These are phyloP conservation scores for Solea solea DNA, from an alignment of 2,113 vertebrate species.

Conservation along the genomic window DNA sequence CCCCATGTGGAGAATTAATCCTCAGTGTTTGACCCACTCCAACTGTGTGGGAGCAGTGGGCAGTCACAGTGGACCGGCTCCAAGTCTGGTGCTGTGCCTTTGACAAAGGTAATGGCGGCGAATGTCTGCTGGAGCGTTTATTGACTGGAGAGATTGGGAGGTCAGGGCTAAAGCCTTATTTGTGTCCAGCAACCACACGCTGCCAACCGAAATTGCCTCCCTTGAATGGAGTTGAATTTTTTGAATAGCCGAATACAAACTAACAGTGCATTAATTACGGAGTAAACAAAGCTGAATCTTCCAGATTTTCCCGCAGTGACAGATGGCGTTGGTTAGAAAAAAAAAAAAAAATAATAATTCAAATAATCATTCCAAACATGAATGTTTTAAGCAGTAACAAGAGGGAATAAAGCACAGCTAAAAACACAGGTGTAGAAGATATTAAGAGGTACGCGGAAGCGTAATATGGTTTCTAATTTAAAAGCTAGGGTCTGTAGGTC, in stretches of 20 bases:
- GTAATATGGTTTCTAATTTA: background rate
- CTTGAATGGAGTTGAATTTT: background rate
- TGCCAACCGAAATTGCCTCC: background rate
- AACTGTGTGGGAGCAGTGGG: constrained; percentile 4
- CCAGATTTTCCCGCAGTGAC: background rate
- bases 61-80: constrained; percentile 9
- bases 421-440: background rate
- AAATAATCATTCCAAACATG: background rate
- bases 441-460: background rate
- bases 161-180: background rate
- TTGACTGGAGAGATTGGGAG: constrained; percentile 6
- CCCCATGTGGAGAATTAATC: constrained; percentile 20
- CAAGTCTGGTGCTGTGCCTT: background rate
- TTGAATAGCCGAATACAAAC: background rate
- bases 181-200: background rate
- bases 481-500: too few relatives aligned
- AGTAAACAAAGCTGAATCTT: background rate
- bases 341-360: background rate
- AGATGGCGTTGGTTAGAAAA: background rate
- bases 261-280: background rate
- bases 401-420: background rate
- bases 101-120: background rate
- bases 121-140: background rate
- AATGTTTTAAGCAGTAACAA: background rate
- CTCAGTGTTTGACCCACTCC: constrained; percentile 29